These are phyloP conservation scores for Galeruca laticollis DNA, from an alignment of 2,888 invertebrate species.

Conservation along the genomic window DNA sequence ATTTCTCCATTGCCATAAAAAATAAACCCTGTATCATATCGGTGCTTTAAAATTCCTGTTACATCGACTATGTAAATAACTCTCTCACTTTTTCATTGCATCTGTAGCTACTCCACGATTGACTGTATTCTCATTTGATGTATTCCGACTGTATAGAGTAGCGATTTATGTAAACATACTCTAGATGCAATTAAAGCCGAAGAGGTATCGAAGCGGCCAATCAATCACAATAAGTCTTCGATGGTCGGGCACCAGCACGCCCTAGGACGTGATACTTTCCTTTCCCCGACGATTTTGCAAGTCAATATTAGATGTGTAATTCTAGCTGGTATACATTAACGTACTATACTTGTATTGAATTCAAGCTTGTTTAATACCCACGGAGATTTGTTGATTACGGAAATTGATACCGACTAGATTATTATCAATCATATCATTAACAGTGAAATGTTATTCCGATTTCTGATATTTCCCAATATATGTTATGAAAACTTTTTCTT, in stretches of 20 bases:
- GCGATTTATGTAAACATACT: conserved; percentile 63
- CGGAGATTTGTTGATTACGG: conserved; percentile 49
- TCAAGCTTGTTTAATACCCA: conserved; percentile 49
- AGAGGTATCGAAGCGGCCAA: conserved; percentile 65
- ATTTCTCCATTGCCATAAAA: not conserved
- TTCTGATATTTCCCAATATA: no score
- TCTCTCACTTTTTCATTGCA: not conserved
- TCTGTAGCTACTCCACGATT: not conserved
- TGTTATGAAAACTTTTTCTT: no score
- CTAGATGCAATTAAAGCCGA: conserved; percentile 65
- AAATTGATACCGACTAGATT: conserved; percentile 17
- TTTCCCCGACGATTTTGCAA: conserved; percentile 64
- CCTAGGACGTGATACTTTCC: conserved; percentile 63
- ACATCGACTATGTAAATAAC: not conserved
- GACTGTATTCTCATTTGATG: conserved; percentile 12
- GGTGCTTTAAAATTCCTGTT: conserved; percentile 17
- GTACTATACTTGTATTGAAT: conserved; percentile 45
- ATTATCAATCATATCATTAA: no score
- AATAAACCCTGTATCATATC: no score
- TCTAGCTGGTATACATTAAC: conserved; percentile 53
- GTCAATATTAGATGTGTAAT: conserved; percentile 65
- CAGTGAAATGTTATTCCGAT: no score
- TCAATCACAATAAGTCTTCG: conserved; percentile 66
- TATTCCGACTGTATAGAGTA: conserved; percentile 57
- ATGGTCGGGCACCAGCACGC: conserved; percentile 64